Conservation (phyloP, 1,140 invertebrate species). For the Drosophila pandora region DNA sequence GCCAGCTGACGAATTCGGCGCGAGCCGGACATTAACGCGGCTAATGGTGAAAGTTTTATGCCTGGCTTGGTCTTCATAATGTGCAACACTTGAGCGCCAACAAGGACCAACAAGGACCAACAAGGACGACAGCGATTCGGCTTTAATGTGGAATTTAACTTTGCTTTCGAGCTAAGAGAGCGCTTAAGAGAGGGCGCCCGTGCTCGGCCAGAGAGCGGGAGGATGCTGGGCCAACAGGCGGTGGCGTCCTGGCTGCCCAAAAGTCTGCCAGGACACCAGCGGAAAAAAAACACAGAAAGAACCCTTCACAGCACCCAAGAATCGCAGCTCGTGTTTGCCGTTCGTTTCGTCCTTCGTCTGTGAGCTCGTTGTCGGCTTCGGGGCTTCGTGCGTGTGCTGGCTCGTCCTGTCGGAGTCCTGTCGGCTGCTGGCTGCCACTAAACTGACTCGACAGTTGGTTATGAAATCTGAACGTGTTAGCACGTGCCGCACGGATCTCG, state of each 20-base stretch:
- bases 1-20: slow-evolving; percentile 76
- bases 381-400: background rate
- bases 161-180: slow-evolving; percentile 22
- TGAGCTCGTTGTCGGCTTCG: slow-evolving; percentile 3
- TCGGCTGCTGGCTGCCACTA: slow-evolving; percentile 27
- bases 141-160: slow-evolving; percentile 52
- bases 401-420: slow-evolving; percentile 4
- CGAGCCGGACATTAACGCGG: slow-evolving; percentile 70
- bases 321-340: background rate
- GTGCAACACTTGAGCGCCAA: slow-evolving; percentile 67
- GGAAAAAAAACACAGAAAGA: background rate
- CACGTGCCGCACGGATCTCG: slow-evolving; percentile 78
- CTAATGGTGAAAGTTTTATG: slow-evolving; percentile 80
- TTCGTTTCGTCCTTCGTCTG: slow-evolving; percentile 5
- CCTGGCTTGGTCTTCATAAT: slow-evolving; percentile 67
- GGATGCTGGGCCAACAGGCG: slow-evolving; percentile 54
- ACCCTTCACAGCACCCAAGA: slow-evolving; percentile 2
- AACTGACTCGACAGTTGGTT: slow-evolving; percentile 74
- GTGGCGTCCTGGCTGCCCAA: slow-evolving; percentile 29
- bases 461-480: slow-evolving; percentile 80
- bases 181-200: slow-evolving; percentile 30
- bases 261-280: slow-evolving; percentile 35
- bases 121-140: slow-evolving; percentile 20
- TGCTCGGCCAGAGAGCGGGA: slow-evolving; percentile 7
- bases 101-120: slow-evolving; percentile 6